Base-by-base conservation (phyloP, 1,140 invertebrate species). In the Drosophila teissieri region DNA sequence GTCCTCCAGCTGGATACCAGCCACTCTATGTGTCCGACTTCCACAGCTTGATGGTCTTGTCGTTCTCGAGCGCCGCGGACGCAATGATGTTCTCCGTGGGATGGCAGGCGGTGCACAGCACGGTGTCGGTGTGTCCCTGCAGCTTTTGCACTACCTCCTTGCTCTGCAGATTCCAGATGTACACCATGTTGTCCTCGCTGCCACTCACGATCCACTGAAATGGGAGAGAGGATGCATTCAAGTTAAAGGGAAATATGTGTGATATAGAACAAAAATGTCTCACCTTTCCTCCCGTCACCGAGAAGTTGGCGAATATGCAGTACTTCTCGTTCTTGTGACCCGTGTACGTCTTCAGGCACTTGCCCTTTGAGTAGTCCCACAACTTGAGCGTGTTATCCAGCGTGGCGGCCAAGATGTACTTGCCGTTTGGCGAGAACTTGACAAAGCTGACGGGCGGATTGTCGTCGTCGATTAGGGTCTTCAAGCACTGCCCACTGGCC, bases 401-500 rank as follows among this genome's bases (percentile, higher is more conserved):
- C 1, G 99, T 99, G 15, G 99, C 98, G 6, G 99, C 98, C 54
- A 99, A 93, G 68, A 99, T 99, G 90, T 99, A 99, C 93, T 99
- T 99, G 75, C 99, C 99, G 93, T 99, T 99, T 0, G 99, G 99
- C 44, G 99, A 99, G 93, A 99, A 99, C 93, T 99, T 99, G 0
- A 99, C 99, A 95, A 99, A 99, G 8, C 99, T 99, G 17, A 99
- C 99, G 12, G 99, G 99, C 12, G 98, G 98, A 94, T 99, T 99
- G 90, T 99, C 98, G 90, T 99, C 98, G 92, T 99, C 91, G 65
- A 97, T 96, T 14, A 99, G 93, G 2, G 99, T 99, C 94, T 99
- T 99, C 74, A 99, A 94, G 94, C 99, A 99, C 93, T 99, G 99
- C 3, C 99, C 99, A 37, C 98, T 99, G 27, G 98, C 97, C 69